A percentile compares a stretch with the other conserved stretches of the same genome.
Conservation (phyloP, 2,888 invertebrate genomes). For the Athalia rosae region DNA sequence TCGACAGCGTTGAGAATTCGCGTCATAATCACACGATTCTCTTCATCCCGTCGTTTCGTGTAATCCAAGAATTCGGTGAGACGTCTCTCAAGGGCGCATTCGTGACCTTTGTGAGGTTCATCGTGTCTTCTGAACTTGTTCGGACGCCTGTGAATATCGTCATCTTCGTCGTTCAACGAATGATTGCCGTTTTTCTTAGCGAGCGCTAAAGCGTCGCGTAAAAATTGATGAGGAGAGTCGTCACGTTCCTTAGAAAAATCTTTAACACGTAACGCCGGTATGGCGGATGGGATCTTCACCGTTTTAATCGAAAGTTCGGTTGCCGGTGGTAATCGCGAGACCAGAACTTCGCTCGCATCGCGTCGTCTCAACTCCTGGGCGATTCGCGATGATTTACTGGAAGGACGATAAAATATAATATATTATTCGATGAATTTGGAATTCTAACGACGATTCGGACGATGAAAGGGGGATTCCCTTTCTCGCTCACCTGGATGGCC, state of each 20-base stretch:
- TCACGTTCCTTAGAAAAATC: slow-evolving; percentile 49
- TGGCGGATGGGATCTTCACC: slow-evolving; percentile 44
- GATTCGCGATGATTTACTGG: slow-evolving; percentile 21
- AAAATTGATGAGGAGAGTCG: slow-evolving; percentile 27
- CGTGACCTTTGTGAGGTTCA: slow-evolving; percentile 43
- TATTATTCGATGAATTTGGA: too few species aligned
- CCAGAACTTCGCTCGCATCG: slow-evolving; percentile 39
- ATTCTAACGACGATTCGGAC: not conserved
- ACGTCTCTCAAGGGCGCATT: slow-evolving; percentile 57
- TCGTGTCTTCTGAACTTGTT: slow-evolving; percentile 33
- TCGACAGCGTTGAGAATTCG: slow-evolving; percentile 63
- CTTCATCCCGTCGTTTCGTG: slow-evolving; percentile 63
- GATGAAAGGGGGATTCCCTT: not conserved
- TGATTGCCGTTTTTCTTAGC: slow-evolving; percentile 34
- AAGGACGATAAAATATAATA: not conserved
- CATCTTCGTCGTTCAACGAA: slow-evolving; percentile 46
- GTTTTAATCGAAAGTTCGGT: slow-evolving; percentile 57
- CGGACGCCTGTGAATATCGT: slow-evolving; percentile 46
- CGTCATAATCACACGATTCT: slow-evolving; percentile 61
- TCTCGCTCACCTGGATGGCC: slow-evolving; percentile 12
- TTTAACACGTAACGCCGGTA: slow-evolving; percentile 50
- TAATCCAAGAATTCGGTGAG: slow-evolving; percentile 64
- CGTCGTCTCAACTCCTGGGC: slow-evolving; percentile 24
- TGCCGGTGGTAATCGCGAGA: slow-evolving; percentile 57
- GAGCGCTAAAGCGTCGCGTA: slow-evolving; percentile 28